phyloP scores from a whole-genome alignment of 2,113 vertebrate genomes.

The Naja naja region DNA sequence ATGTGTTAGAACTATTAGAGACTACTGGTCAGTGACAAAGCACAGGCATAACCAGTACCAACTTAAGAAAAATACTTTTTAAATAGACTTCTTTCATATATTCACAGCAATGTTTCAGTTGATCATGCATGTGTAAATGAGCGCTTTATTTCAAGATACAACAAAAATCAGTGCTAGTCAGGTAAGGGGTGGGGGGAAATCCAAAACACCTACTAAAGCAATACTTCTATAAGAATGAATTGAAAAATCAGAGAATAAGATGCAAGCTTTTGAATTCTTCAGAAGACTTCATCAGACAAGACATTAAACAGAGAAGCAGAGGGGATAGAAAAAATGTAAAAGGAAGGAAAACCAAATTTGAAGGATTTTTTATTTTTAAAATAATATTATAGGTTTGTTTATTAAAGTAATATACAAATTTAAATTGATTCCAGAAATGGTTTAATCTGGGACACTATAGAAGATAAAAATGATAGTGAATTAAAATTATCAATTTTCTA shows the following conservation, averaged over 20 bases:
- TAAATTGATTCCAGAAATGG: slow-evolving; percentile 46
- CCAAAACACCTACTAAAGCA: neutral
- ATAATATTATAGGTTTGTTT: slow-evolving; percentile 35
- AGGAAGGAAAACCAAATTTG: slow-evolving; percentile 15
- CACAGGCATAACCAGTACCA: neutral
- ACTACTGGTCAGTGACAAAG: neutral
- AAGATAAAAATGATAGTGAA: slow-evolving; percentile 46
- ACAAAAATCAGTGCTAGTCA: neutral
- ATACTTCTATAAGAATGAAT: neutral
- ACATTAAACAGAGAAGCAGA: neutral
- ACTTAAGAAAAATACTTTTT: neutral
- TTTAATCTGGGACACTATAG: slow-evolving; percentile 49
- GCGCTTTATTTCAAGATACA: neutral
- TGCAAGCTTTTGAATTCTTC: neutral
- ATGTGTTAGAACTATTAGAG: neutral
- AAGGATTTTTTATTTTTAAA: neutral
- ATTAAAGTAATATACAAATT: slow-evolving; percentile 53
- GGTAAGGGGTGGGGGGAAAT: neutral
- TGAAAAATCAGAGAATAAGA: neutral
- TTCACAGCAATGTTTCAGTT: neutral
- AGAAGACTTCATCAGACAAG: neutral
- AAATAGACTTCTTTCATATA: neutral
- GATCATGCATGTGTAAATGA: neutral
- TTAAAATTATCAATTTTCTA: slow-evolving; percentile 61
- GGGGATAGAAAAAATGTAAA: neutral